Conservation (phyloP, 2,113 vertebrate species). For the Cyanistes caeruleus region DNA sequence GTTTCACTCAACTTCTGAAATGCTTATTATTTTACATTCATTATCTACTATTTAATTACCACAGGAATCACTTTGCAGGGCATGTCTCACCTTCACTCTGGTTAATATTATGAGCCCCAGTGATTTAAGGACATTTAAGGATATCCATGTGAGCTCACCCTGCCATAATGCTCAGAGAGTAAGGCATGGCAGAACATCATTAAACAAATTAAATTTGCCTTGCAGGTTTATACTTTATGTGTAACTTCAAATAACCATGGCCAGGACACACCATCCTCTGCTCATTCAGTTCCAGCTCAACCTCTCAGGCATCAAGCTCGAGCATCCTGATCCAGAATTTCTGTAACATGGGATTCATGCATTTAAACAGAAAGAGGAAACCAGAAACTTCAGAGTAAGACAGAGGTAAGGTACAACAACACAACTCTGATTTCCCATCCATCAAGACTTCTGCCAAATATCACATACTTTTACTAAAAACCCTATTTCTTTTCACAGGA, state of each 20-base stretch:
- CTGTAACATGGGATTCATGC: rapidly evolving
- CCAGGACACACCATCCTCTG: neutral
- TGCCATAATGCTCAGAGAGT: neutral
- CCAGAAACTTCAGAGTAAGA: neutral
- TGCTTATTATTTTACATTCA: neutral
- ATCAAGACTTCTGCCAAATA: neutral
- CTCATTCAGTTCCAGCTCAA: neutral
- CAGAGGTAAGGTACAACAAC: neutral
- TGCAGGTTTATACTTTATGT: neutral
- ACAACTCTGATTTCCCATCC: neutral
- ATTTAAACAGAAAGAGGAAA: neutral
- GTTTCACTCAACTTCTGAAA: neutral
- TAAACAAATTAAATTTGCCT: neutral
- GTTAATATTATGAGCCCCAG: neutral
- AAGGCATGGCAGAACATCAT: neutral
- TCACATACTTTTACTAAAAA: neutral
- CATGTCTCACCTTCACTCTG: neutral
- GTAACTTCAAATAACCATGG: neutral
- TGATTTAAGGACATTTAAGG: neutral
- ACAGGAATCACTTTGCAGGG: neutral
- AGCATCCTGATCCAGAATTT: neutral
- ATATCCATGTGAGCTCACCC: neutral
- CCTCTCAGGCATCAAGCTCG: neutral
- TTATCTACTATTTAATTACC: neutral
- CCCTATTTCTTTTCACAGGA: neutral